These are phyloP conservation scores for Drosophila diplacantha DNA, from an alignment of 2,888 invertebrate species.

Conservation along the genomic window DNA sequence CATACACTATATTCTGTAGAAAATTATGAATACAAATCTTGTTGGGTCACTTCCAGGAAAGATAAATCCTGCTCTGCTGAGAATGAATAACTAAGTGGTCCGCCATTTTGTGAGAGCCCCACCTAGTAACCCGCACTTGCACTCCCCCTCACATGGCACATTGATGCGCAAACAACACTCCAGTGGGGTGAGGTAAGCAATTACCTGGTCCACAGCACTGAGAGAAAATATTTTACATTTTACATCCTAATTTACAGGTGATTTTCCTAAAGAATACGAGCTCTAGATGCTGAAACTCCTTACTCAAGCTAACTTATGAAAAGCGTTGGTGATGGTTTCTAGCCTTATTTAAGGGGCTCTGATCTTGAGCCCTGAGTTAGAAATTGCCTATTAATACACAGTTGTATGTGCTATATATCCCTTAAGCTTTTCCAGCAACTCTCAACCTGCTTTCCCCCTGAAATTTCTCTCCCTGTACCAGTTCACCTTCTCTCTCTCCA, in stretches of 20 bases:
- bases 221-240: background rate
- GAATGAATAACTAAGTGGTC: constrained; percentile 8
- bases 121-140: constrained; percentile 16
- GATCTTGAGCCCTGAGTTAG: background rate
- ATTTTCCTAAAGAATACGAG: background rate
- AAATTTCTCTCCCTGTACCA: constrained; percentile 9
- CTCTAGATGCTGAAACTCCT: too few relatives aligned
- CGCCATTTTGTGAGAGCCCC: constrained; percentile 29
- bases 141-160: constrained; percentile 26
- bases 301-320: background rate
- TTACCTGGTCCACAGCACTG: constrained; percentile 39
- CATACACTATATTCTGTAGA: background rate
- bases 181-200: constrained; percentile 52
- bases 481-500: constrained; percentile 23
- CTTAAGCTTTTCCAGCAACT: too few relatives aligned
- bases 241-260: fast-evolving
- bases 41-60: constrained; percentile 15
- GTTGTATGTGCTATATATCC: too few relatives aligned
- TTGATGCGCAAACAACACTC: constrained; percentile 57
- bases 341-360: background rate
- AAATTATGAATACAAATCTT: constrained; percentile 10
- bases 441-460: background rate
- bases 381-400: too few relatives aligned
- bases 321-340: background rate
- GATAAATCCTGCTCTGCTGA: constrained; percentile 2